Evolutionary conservation across 2,113 vertebrate species (phyloP), one percentile per base, ranked within the genome.

Genomic region (Campylomormyrus tamandua): DNA sequence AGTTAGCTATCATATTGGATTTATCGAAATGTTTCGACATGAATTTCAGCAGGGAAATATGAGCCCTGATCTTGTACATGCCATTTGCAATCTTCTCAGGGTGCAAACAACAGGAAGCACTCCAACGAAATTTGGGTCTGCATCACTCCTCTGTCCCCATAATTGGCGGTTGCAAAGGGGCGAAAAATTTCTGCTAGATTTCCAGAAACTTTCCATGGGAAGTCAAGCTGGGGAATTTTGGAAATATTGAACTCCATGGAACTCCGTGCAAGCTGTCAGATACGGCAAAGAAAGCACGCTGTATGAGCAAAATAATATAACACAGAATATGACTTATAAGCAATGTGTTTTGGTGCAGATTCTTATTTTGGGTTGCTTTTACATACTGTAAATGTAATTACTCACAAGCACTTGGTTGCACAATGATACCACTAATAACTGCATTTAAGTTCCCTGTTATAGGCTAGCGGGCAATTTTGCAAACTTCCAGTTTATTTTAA

Each of bases 41-140:
- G 91, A 87, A 90, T 89, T 89, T 88, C 56, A 48, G 53, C 35
- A 45, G 89, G 87, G 84, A 91, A 89, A 90, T 92, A 92, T 87
- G 77, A 49, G 91, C 84, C 88, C 19, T 24, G 35, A 74, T 58
- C 66, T 84, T 89, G 52, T 1, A n/a, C 52, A 11, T 89, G 58
- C 70, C 35, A 17, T 74, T 56, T 56, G 50, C 49, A 6, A 52
- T 24, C 13, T 35, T 83, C 35, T 83, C 31, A 45, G 50, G 80
- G n/a, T 83, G 11, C 52, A 89, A 50, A 45, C 27, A 84, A 58
- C 48, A 62, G 39, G 5, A 46, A 35, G 6, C 31, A 35, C 3
- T n/a, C 49, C 66, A 5, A 53, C 27, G 21, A 53, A 83, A 83
- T 53, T 35, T n/a, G 17, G 35, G 87, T 58, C 52, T 88, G 39